phyloP scores from a whole-genome alignment of 1,140 invertebrate species.

The Orius insidiosus region DNA sequence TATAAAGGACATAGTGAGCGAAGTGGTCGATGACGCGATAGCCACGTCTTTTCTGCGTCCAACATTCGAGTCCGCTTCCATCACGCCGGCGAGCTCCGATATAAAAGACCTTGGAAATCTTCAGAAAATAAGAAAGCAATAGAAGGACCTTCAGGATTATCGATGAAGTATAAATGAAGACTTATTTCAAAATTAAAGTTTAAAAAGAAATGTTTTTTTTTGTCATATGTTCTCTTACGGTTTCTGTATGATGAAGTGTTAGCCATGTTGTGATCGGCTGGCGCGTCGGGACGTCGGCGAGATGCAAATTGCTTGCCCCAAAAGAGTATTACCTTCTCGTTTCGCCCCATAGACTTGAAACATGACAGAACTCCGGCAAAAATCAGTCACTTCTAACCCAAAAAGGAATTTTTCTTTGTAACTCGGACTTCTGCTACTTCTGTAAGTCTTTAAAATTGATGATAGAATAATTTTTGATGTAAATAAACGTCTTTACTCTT shows the following conservation, averaged over 20 bases:
- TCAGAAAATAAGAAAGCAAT: too few relatives aligned
- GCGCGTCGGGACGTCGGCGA: conserved; percentile 38
- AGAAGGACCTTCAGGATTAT: too few relatives aligned
- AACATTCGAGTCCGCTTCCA: too few relatives aligned
- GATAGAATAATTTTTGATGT: neutral
- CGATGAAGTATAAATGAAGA: too few relatives aligned
- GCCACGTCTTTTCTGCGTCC: too few relatives aligned
- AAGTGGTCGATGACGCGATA: too few relatives aligned
- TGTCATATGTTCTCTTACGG: too few relatives aligned
- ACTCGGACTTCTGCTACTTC: conserved; percentile 43
- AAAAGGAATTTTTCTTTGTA: conserved; percentile 61
- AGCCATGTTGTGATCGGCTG: conserved; percentile 42
- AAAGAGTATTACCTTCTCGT: conserved; percentile 40
- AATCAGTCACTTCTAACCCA: conserved; percentile 36
- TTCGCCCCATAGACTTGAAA: conserved; percentile 45
- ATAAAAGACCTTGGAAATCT: too few relatives aligned
- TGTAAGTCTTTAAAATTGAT: conserved; percentile 32
- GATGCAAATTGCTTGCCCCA: conserved; percentile 42
- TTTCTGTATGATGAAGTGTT: conserved; percentile 25
- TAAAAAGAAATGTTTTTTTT: too few relatives aligned
- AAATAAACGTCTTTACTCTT: conserved; percentile 31
- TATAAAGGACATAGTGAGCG: too few relatives aligned
- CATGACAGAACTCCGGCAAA: conserved; percentile 30
- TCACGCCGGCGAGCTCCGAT: too few relatives aligned
- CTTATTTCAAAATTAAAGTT: too few relatives aligned